Base-by-base conservation (phyloP, 2,113 vertebrate species). In the Empidonax alnorum region DNA sequence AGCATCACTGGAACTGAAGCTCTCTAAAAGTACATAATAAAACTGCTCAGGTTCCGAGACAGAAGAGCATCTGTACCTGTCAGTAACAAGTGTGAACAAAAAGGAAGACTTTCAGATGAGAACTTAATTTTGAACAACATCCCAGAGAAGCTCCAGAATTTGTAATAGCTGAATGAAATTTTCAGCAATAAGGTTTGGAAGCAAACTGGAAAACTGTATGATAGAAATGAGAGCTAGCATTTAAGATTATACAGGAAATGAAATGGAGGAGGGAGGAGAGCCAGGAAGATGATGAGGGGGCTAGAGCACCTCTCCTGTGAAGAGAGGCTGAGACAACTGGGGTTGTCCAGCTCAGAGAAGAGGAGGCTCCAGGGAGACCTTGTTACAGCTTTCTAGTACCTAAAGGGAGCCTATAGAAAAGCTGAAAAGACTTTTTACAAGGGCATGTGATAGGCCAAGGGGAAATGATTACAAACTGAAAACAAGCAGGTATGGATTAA, bases 221-320 rank as follows among this genome's bases (percentile, higher is more conserved):
- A 13, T 37, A 65, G 42, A 37, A 86, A 21, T 50, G 33, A 25
- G 4, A 61, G 7, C 6, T 59, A 59, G 8, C 42, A 59, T 68
- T 59, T 68, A 35, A 67, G 39, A 28, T 62, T 37, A 67, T 1
- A 7, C 3, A 65, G 50, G 30, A 65, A 76, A 42, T 39, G 4
- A 68, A 88, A 89, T 0, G 0, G 6, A 17, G 33, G 33, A 83
- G 10, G 35, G 31, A 37, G 19, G 16, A 46, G 27, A n/a, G 24
- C 24, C 8, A 39, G 24, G 33, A 82, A 41, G 23, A 75, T 9
- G 7, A 39, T 46, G 12, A 59, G 39, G 61, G 13, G 16, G 52
- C 68, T 59, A 53, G 27, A 67, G 4, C 8, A 39, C 4, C 37
- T 24, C 37, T 46, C 28, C 23, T 52, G 4, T 52, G 28, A 67